Evolutionary conservation across 2,888 invertebrate species (phyloP), one percentile per base, ranked within the genome.

Genomic region (Drosophila paranaensis): DNA sequence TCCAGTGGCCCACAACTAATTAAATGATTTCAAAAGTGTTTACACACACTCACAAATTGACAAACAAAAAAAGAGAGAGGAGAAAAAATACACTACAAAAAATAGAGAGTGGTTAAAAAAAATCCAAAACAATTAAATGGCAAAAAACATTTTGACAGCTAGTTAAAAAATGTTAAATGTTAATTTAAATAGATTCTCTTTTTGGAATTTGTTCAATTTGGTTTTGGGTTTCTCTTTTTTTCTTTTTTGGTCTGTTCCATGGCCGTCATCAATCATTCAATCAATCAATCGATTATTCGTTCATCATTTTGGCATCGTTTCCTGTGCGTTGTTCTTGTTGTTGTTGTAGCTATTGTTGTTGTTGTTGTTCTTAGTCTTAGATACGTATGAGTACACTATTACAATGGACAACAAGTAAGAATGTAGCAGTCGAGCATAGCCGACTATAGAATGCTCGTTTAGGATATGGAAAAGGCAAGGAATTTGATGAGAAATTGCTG

Each of bases 221-320:
- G 27, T 27, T 27, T 33, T 33, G 6, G 30, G 1, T 33, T 33
- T 33, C 8, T 33, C 6, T 33, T 33, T 33, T 33, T 33, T 51
- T 42, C 25, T 68, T 53, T 53, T 43, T 39, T 60, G 30, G 46
- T 40, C 6, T 8, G 20, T 20, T 51, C 51, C 51, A 35, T 43
- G 55, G 55, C 37, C 40, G 74, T 68, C 76, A 53, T 74, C 67
- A 64, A 60, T 62, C 51, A 42, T 30, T 55, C 13, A 55, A 55
- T 57, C 56, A 37, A 40, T 61, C 74, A 78, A 69, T 66, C 60
- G 60, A 69, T 65, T 63, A 65, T 86, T 83, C 75, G 77, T 83
- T 83, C 81, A 81, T 83, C 85, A 50, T 76, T 70, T 70, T 71
- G 81, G 79, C 86, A 84, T 85, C 83, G 35, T 50, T 54, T 51